These are phyloP conservation scores for Lepisosteus oculatus DNA, from an alignment of 2,113 vertebrate genomes.

Conservation along the genomic window DNA sequence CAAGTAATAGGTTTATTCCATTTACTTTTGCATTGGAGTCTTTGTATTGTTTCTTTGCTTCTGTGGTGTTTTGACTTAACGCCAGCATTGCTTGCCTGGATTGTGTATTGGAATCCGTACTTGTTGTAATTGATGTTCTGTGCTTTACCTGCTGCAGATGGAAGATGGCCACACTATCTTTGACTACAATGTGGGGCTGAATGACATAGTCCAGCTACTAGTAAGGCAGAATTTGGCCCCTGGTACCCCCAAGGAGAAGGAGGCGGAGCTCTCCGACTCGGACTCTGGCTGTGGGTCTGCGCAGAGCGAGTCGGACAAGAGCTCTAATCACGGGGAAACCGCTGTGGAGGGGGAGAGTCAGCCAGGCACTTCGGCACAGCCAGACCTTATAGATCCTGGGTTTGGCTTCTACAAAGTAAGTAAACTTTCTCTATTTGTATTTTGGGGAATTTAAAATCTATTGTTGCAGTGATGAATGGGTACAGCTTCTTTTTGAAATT, in stretches of 20 bases:
- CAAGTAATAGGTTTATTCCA: too few species aligned
- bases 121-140: neutral
- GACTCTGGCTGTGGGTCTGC: slow-evolving; percentile 90
- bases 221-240: slow-evolving; percentile 69
- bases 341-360: slow-evolving; percentile 68
- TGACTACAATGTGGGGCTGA: slow-evolving; percentile 88
- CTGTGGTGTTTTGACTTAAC: too few species aligned
- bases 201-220: slow-evolving; percentile 90
- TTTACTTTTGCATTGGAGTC: too few species aligned
- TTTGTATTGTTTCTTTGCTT: too few species aligned
- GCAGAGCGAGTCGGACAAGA: slow-evolving; percentile 90
- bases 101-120: too few species aligned
- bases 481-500: neutral
- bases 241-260: slow-evolving; percentile 69
- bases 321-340: slow-evolving; percentile 79
- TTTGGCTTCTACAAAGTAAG: slow-evolving; percentile 85
- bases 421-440: too few species aligned
- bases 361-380: slow-evolving; percentile 40
- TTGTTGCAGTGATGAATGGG: neutral
- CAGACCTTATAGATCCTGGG: slow-evolving; percentile 56
- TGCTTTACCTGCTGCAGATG: slow-evolving; percentile 68
- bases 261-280: slow-evolving; percentile 84
- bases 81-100: too few species aligned
- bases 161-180: slow-evolving; percentile 94
- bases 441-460: too few species aligned